Conservation (phyloP, 23 tunicate genomes). For the Halocynthia roretzi region DNA sequence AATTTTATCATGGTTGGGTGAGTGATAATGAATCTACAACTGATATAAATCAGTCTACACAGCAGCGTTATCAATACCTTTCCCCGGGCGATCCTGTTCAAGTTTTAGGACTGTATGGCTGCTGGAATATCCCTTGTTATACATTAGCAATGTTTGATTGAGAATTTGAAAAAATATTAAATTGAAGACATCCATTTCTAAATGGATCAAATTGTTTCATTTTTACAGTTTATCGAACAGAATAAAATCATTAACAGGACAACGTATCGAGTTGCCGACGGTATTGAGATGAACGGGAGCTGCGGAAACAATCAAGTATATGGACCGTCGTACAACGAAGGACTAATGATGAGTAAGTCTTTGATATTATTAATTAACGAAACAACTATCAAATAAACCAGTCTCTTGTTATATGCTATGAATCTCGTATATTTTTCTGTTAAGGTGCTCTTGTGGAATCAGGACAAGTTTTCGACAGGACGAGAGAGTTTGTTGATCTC, state of each 20-base stretch:
- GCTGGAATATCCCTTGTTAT: not conserved
- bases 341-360: conserved; percentile 70
- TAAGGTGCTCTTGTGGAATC: conserved; percentile 82
- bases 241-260: conserved; percentile 31
- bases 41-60: too few species aligned
- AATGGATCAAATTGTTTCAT: not conserved
- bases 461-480: conserved; percentile 36
- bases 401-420: not conserved
- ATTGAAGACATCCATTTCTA: too few species aligned
- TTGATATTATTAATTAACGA: not conserved
- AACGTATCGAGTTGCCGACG: conserved; percentile 74
- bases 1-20: too few species aligned
- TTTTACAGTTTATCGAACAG: conserved; percentile 55
- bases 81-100: too few species aligned
- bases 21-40: too few species aligned
- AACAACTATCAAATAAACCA: not conserved
- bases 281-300: conserved; percentile 12
- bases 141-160: too few species aligned
- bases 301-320: conserved; percentile 45
- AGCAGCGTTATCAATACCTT: too few species aligned
- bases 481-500: conserved; percentile 31
- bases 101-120: not conserved
- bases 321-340: conserved; percentile 91
- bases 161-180: too few species aligned
- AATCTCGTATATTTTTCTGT: not conserved